Evolutionary conservation across 2,797 vertebrate species (phyloP).

Genomic region (Holocentrus rufus): DNA sequence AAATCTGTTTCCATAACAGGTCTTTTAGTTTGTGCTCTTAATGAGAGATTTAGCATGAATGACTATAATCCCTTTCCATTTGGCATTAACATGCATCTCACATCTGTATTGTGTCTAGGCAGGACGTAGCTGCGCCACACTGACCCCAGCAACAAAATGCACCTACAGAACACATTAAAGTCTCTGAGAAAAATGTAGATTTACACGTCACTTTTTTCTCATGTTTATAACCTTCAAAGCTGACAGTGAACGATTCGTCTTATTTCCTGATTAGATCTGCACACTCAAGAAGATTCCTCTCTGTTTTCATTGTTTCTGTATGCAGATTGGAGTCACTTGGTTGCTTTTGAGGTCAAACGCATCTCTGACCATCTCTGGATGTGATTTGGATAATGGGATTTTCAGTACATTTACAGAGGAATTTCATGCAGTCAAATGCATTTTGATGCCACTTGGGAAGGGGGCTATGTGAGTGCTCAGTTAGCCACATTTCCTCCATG

Average conservation of each 20-base stretch:
- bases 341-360: too few relatives aligned
- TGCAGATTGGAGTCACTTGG: too few relatives aligned
- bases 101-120: too few relatives aligned
- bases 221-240: background rate
- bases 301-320: too few relatives aligned
- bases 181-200: background rate
- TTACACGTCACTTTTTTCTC: background rate
- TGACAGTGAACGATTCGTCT: background rate
- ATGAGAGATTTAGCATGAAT: slow-evolving; percentile 4
- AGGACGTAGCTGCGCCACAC: too few relatives aligned
- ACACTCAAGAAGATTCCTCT: too few relatives aligned
- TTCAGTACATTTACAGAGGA: too few relatives aligned
- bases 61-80: slow-evolving; percentile 15
- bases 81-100: slow-evolving; percentile 18
- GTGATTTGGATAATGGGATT: too few relatives aligned
- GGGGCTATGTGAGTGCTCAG: background rate
- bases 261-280: too few relatives aligned
- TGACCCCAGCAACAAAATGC: too few relatives aligned
- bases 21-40: background rate
- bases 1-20: background rate
- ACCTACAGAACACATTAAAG: too few relatives aligned
- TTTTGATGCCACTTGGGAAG: slow-evolving; percentile 21
- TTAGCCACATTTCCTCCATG: background rate
- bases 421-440: background rate
- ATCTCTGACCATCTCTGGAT: too few relatives aligned